Conservation (phyloP, 2,888 invertebrate genomes). For the Drosophila prolongata region DNA sequence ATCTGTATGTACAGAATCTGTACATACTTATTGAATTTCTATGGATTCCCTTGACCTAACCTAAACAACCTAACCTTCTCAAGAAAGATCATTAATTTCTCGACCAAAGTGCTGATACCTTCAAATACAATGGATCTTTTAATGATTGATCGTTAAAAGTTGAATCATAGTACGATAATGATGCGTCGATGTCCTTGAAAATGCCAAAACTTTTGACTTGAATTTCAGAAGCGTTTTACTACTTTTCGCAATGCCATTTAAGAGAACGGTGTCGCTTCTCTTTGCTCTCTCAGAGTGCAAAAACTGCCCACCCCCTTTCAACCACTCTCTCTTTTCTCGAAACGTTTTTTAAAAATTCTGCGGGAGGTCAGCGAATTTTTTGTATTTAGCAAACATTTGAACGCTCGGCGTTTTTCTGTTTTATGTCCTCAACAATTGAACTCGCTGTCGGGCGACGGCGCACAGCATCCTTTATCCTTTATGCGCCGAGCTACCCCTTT, state of each 20-base stretch:
- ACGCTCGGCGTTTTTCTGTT: conserved; percentile 44
- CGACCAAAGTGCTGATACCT: conserved; percentile 7
- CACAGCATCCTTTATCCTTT: conserved; percentile 60
- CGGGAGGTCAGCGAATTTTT: conserved; percentile 64
- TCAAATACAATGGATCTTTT: conserved; percentile 14
- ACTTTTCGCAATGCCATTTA: conserved; percentile 47
- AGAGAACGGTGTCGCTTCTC: conserved; percentile 41
- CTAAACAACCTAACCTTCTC: not conserved
- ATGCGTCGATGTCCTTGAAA: conserved; percentile 37
- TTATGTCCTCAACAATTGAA: conserved; percentile 61
- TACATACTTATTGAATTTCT: not conserved
- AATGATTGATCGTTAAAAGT: conserved; percentile 43
- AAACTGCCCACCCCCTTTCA: conserved; percentile 2
- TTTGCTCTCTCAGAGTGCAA: not conserved
- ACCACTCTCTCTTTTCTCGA: conserved; percentile 13
- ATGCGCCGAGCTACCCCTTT: conserved; percentile 66
- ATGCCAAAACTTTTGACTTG: conserved; percentile 28
- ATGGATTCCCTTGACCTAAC: not conserved
- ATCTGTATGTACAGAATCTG: no score
- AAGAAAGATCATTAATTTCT: conserved; percentile 44
- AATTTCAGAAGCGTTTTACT: conserved; percentile 16
- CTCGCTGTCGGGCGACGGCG: conserved; percentile 54
- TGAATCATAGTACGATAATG: conserved; percentile 4
- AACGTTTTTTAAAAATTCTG: conserved; percentile 45
- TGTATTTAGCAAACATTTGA: conserved; percentile 45